These are phyloP conservation scores for Peribatodes rhomboidaria DNA, from an alignment of 2,888 invertebrate genomes.

Conservation along the genomic window DNA sequence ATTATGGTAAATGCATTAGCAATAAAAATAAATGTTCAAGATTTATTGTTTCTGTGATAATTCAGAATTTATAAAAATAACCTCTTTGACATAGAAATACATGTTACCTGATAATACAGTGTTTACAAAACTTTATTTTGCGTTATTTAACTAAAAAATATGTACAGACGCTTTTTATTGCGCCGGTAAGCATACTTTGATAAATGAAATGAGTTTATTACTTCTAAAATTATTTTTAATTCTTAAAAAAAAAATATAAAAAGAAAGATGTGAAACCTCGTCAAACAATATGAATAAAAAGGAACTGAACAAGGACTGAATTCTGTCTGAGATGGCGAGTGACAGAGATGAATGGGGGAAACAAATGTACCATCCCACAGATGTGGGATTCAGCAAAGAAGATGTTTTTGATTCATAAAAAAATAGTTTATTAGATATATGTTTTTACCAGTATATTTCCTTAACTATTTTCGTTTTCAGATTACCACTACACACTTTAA, in stretches of 20 bases:
- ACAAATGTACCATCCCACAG: too few relatives aligned
- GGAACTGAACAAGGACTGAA: too few relatives aligned
- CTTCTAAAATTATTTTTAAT: background rate
- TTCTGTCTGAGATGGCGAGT: too few relatives aligned
- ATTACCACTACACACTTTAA: conserved; percentile 58
- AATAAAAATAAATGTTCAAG: background rate
- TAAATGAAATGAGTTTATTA: background rate
- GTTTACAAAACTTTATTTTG: conserved; percentile 20
- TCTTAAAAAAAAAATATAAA: too few relatives aligned
- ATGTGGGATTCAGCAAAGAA: too few relatives aligned
- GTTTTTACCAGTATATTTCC: background rate
- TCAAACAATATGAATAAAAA: too few relatives aligned
- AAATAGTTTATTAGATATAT: too few relatives aligned
- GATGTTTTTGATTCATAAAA: background rate
- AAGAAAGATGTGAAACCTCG: too few relatives aligned
- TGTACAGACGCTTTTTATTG: conserved; percentile 70
- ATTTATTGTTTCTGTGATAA: background rate
- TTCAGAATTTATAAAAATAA: conserved; percentile 8
- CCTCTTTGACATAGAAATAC: conserved; percentile 7
- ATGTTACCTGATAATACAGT: background rate
- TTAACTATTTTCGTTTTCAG: conserved; percentile 52
- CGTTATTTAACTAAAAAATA: conserved; percentile 46
- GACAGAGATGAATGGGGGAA: too few relatives aligned
- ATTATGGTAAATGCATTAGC: background rate
- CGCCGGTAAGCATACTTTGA: conserved; percentile 62